These are phyloP conservation scores for Poeciliopsis gracilis DNA, from an alignment of 2,797 vertebrate genomes.

Conservation along the genomic window DNA sequence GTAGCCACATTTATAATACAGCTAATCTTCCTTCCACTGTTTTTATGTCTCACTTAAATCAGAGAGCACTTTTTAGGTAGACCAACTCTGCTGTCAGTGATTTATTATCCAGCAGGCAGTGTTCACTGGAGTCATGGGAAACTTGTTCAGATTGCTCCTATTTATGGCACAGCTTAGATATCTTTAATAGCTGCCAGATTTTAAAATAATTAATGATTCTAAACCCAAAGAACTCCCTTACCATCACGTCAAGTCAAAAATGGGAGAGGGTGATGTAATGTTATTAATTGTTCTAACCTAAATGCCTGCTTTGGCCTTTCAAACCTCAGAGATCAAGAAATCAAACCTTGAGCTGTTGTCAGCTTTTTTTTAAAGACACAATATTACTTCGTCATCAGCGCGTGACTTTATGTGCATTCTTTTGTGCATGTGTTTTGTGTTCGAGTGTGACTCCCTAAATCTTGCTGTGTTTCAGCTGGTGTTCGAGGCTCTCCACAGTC, in stretches of 20 bases:
- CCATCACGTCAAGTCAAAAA: constrained; percentile 19
- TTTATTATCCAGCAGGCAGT: constrained; percentile 46
- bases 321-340: no score
- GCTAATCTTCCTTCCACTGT: background rate
- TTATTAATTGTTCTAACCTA: constrained; percentile 22
- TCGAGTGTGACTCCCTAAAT: constrained; percentile 42
- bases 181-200: constrained; percentile 47
- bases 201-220: constrained; percentile 19
- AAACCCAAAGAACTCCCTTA: constrained; percentile 17
- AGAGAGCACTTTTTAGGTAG: constrained; percentile 14
- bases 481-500: constrained; percentile 98
- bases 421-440: constrained; percentile 21
- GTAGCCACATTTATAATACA: background rate
- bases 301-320: background rate
- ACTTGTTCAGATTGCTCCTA: constrained; percentile 32
- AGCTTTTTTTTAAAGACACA: constrained; percentile 34
- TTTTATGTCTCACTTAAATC: background rate
- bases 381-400: constrained; percentile 54
- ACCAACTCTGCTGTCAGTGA: constrained; percentile 41
- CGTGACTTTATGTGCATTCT: constrained; percentile 46
- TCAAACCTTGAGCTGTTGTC: no score
- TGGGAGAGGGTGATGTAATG: constrained; percentile 31
- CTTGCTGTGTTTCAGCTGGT: constrained; percentile 87
- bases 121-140: constrained; percentile 57
- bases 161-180: constrained; percentile 44